Percentiles rank a stretch among this genome's conserved stretches.
Evolutionary conservation across 2,888 invertebrate genomes (phyloP).

Genomic region (Lochmaea crataegi): DNA sequence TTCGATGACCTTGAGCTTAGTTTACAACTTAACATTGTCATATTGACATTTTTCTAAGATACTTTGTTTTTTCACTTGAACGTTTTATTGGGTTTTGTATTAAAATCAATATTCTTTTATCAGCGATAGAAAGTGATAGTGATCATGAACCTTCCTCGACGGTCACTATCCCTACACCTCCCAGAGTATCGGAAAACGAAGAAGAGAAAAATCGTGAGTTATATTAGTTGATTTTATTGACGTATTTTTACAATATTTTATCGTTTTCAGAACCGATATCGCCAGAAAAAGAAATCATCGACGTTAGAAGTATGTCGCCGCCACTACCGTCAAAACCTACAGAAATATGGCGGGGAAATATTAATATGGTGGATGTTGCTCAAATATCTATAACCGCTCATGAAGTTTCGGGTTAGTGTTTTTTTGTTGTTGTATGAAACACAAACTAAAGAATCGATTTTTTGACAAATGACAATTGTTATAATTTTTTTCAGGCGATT

Average conservation of each 20-base stretch:
- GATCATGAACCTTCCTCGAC: slow-evolving; percentile 87
- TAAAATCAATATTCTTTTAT: slow-evolving; percentile 41
- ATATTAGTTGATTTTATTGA: neutral
- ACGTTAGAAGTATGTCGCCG: slow-evolving; percentile 52
- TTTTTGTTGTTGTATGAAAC: slow-evolving; percentile 8
- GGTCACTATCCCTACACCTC: slow-evolving; percentile 74
- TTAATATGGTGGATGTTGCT: slow-evolving; percentile 92
- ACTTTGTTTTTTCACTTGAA: neutral
- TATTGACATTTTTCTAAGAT: no score
- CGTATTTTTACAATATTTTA: neutral
- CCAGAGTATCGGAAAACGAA: slow-evolving; percentile 60
- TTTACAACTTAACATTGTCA: no score
- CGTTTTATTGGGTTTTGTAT: neutral
- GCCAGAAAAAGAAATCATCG: slow-evolving; percentile 46
- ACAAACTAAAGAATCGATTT: no score
- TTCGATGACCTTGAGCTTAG: no score
- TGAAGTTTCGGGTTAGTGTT: slow-evolving; percentile 70
- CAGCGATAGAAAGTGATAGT: slow-evolving; percentile 70
- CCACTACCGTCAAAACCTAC: slow-evolving; percentile 52
- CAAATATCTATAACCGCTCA: slow-evolving; percentile 87
- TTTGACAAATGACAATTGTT: no score
- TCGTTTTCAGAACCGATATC: slow-evolving; percentile 34
- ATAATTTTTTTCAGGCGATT: slow-evolving; percentile 69
- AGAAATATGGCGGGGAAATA: slow-evolving; percentile 80
- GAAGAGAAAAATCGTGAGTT: slow-evolving; percentile 49